A percentile compares a stretch with the other conserved stretches of the same genome.
phyloP scores from a whole-genome alignment of 2,113 vertebrate genomes.

The Crotalus viridis region DNA sequence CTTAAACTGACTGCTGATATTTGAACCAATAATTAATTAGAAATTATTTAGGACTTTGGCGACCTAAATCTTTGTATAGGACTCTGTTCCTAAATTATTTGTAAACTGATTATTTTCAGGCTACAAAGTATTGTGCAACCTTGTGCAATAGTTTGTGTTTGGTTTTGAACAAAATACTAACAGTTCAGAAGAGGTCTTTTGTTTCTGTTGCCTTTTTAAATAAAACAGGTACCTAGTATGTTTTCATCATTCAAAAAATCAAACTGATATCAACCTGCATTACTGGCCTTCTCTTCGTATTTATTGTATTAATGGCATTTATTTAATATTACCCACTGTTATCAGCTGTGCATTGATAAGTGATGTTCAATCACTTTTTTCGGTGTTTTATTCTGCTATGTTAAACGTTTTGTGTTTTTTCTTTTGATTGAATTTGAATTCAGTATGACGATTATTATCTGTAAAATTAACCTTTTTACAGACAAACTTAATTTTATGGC shows the following conservation, averaged over 20 bases:
- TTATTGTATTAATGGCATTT: background rate
- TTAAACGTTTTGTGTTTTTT: background rate
- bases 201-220: background rate
- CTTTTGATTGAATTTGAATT: background rate
- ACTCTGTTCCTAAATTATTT: background rate
- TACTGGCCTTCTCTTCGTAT: background rate
- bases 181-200: background rate
- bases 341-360: background rate
- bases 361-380: background rate
- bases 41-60: background rate
- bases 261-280: background rate
- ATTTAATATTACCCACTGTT: accelerated
- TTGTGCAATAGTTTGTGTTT: background rate
- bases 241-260: background rate
- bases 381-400: background rate
- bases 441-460: background rate
- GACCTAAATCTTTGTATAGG: no score
- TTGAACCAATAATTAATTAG: background rate
- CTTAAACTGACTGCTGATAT: background rate
- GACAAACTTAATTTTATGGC: background rate
- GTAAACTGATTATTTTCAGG: background rate
- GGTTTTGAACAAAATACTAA: accelerated
- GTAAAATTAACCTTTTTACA: background rate
- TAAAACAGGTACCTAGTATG: background rate
- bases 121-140: background rate